Evolutionary conservation across 2,888 invertebrate genomes (phyloP), one percentile per base, ranked within the genome.

Genomic region (Cephus nigrinus): DNA sequence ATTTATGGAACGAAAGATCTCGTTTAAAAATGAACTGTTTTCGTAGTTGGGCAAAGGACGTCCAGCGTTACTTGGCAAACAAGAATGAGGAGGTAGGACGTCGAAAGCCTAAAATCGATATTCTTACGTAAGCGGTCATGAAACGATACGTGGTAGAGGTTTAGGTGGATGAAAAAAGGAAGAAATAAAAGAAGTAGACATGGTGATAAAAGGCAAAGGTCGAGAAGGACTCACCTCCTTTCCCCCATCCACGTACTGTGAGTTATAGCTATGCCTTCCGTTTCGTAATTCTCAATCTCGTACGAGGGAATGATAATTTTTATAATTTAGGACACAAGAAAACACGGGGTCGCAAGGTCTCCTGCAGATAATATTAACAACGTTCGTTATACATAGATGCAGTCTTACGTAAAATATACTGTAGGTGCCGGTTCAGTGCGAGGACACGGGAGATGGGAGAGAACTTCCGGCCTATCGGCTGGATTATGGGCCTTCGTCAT

Each of bases 341-440:
- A 88, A 87, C 87, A 88, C 78, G 77, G 83, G 87, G 87, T 87
- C 86, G 75, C 75, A 77, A 77, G 85, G 89, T 89, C 87, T 82
- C 76, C 31, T 40, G 71, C 12, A 69, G 88, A 89, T 89, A 88
- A 89, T 86, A 87, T 88, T 84, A 86, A 80, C 80, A 82, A 82
- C 83, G 79, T 80, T 76, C 82, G 80, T 84, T 82, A 83, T 79
- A 80, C 82, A 81, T 85, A 85, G 82, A 82, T 81, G 76, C 80
- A 83, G 55, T 55, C 55, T 88, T 88, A 86, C 83, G 84, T 84
- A 86, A 84, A 36, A 34, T 69, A 32, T 80, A 76, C 80, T 55
- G 23, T 23, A 55, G 55, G 55, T 55, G 23, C 55, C 55, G 55
- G 55, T 55, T 55, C 55, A 55, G 9, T 55, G 55, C 55, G 55